These are phyloP conservation scores for Vanessa atalanta DNA, from an alignment of 1,140 invertebrate genomes.

Conservation along the genomic window DNA sequence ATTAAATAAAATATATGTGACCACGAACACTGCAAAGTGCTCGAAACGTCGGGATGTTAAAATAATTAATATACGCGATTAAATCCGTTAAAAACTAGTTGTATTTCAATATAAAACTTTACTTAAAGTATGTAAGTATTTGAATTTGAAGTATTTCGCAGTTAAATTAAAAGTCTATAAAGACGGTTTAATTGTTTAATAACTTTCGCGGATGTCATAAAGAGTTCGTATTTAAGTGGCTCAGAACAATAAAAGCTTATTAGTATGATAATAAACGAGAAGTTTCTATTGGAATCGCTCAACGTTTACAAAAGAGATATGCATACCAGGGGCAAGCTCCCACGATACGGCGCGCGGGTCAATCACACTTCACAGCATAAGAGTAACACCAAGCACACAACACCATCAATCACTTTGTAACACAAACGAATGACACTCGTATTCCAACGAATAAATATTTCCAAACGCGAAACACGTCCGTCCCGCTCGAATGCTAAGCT, in stretches of 20 bases:
- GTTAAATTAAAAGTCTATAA: not conserved
- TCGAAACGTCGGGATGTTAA: no score
- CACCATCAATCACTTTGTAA: slow-evolving; percentile 23
- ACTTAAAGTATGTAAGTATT: no score
- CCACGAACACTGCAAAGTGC: no score
- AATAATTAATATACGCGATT: no score
- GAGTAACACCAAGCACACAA: slow-evolving; percentile 18
- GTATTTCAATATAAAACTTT: no score
- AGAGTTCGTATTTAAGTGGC: not conserved
- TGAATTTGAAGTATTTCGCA: not conserved
- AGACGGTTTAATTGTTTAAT: not conserved
- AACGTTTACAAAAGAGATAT: not conserved
- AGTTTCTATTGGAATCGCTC: slow-evolving; percentile 6
- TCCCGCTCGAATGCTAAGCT: slow-evolving; percentile 24
- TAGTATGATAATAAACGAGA: slow-evolving; percentile 9
- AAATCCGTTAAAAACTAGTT: no score
- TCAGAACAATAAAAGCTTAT: slow-evolving; percentile 9
- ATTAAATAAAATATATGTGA: no score
- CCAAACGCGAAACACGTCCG: slow-evolving; percentile 26
- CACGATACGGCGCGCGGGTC: slow-evolving; percentile 12
- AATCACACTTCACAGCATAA: slow-evolving; percentile 29
- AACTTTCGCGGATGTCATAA: not conserved
- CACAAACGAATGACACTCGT: slow-evolving; percentile 15
- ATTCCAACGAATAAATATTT: slow-evolving; percentile 2
- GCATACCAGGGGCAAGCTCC: slow-evolving; percentile 12